These are phyloP conservation scores for Amblyopsis hoosieri DNA, from an alignment of 2,797 vertebrate species.

Conservation along the genomic window DNA sequence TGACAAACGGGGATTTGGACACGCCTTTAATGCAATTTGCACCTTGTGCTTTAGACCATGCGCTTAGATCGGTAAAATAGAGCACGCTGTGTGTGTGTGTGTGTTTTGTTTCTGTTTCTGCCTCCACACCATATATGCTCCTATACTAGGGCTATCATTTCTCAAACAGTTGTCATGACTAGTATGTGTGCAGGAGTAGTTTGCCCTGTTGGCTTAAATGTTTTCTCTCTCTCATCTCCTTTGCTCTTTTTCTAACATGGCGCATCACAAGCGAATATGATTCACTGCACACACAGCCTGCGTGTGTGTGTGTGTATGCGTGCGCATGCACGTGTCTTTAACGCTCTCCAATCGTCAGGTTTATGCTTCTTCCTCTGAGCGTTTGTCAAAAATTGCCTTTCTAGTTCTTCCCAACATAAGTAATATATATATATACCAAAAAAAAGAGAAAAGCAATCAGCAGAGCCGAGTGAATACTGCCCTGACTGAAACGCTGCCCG, in stretches of 20 bases:
- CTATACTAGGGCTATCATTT: conserved; percentile 3
- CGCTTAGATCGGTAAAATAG: too few species aligned
- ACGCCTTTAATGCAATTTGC: too few species aligned
- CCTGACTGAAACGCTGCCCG: conserved; percentile 36
- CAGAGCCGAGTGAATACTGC: conserved; percentile 23
- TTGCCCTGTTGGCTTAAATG: conserved; percentile 5
- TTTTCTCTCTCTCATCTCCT: background rate
- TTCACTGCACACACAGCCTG: background rate
- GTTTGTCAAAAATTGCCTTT: background rate
- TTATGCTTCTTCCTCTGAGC: background rate
- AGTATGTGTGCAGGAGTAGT: background rate
- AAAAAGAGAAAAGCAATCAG: background rate
- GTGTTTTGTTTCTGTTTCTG: background rate
- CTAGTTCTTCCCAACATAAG: conserved; percentile 8
- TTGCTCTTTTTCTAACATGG: background rate
- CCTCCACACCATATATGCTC: background rate
- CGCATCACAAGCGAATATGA: background rate
- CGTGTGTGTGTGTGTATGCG: background rate
- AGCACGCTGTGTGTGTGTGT: background rate
- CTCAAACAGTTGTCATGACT: background rate
- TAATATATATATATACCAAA: conserved; percentile 19
- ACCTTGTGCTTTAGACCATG: too few species aligned
- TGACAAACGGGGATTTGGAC: too few species aligned
- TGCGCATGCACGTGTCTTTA: too few species aligned
- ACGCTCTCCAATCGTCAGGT: background rate